Evolutionary conservation across 2,113 vertebrate genomes (phyloP).

Genomic region (Corynorhinus townsendii): DNA sequence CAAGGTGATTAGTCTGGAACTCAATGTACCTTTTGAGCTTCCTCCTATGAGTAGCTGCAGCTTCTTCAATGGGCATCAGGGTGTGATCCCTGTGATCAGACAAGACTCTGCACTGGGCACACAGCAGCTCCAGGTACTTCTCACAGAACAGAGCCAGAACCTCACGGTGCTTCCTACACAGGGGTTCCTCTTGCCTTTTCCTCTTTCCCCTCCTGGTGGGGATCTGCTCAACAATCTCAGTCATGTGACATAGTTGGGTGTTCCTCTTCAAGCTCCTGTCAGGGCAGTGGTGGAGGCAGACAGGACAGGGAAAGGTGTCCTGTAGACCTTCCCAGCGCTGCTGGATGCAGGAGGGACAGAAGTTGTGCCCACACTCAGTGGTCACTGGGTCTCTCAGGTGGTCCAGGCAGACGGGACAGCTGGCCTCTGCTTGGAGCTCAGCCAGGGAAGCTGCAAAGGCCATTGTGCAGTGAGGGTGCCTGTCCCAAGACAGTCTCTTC

Average conservation of each 20-base stretch:
- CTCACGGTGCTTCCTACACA: background rate
- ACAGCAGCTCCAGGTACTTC: conserved; percentile 2
- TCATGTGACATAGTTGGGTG: background rate
- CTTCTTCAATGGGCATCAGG: background rate
- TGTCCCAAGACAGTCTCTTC: background rate
- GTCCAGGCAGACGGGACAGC: conserved; percentile 26
- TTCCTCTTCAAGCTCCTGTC: background rate
- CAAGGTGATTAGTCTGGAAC: background rate
- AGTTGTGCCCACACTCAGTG: conserved; percentile 25
- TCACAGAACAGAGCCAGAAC: background rate
- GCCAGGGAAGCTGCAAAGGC: background rate
- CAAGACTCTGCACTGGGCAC: background rate
- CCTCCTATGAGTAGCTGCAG: background rate
- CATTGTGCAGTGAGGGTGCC: background rate
- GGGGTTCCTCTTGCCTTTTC: background rate
- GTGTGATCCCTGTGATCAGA: background rate
- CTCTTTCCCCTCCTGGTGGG: fast-evolving
- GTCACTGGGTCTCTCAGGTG: background rate
- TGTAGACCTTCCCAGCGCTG: background rate
- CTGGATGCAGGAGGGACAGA: conserved; percentile 2
- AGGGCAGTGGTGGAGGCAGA: background rate
- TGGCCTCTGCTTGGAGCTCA: background rate
- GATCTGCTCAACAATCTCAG: background rate
- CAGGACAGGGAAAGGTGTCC: background rate
- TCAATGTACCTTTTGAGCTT: background rate